phyloP scores from a whole-genome alignment of 2,888 invertebrate species.

The Tipula confusa region DNA sequence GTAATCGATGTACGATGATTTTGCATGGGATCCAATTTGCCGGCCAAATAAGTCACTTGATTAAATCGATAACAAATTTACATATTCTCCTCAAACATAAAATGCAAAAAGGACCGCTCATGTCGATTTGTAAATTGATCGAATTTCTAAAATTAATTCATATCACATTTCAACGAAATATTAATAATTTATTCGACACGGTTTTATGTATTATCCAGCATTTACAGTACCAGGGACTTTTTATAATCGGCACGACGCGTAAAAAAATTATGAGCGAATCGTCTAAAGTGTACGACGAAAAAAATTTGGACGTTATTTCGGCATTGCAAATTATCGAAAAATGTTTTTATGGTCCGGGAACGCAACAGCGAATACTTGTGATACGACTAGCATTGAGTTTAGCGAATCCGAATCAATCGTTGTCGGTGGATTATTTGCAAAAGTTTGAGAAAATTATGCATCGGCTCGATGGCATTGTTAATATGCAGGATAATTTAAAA shows the following conservation, averaged over 20 bases:
- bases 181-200: constrained; percentile 65
- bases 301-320: constrained; percentile 65
- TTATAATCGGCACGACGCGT: constrained; percentile 60
- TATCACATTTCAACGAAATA: constrained; percentile 63
- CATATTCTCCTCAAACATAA: constrained; percentile 69
- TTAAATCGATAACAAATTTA: constrained; percentile 60
- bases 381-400: constrained; percentile 65
- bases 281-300: constrained; percentile 55
- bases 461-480: constrained; percentile 61
- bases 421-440: constrained; percentile 60
- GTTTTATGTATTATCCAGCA: constrained; percentile 75
- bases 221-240: constrained; percentile 68
- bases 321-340: constrained; percentile 70
- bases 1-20: constrained; percentile 47
- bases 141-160: constrained; percentile 77
- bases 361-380: constrained; percentile 60
- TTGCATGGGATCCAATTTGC: constrained; percentile 63
- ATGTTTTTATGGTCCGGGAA: constrained; percentile 60
- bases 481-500: constrained; percentile 56
- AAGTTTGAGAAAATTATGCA: constrained; percentile 59
- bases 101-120: constrained; percentile 69
- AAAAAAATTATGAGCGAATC: constrained; percentile 57
- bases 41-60: constrained; percentile 58
- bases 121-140: constrained; percentile 72
- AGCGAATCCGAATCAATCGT: constrained; percentile 57